These are phyloP conservation scores for Fragum sueziense DNA, from an alignment of 2,888 invertebrate genomes.

Conservation along the genomic window DNA sequence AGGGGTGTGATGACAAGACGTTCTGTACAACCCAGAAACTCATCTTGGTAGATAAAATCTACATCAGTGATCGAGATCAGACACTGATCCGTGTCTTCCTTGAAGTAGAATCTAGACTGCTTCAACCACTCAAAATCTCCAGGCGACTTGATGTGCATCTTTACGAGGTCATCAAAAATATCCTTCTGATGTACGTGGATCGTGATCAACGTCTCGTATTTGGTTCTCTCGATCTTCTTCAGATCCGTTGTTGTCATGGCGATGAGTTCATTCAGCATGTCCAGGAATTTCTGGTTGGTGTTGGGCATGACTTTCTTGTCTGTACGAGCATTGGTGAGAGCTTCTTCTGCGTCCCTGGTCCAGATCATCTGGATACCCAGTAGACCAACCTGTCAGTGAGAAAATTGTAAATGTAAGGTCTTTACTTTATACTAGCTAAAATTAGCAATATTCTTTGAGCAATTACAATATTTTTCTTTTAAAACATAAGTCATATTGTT, in stretches of 20 bases:
- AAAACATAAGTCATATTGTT: no score
- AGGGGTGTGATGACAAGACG: slow-evolving; percentile 97
- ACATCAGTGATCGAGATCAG: slow-evolving; percentile 97
- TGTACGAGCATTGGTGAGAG: slow-evolving; percentile 93
- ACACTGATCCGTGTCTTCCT: slow-evolving; percentile 96
- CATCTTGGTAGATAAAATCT: slow-evolving; percentile 96
- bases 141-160: slow-evolving; percentile 93
- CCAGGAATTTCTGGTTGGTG: slow-evolving; percentile 96
- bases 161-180: slow-evolving; percentile 95
- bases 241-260: slow-evolving; percentile 97
- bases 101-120: slow-evolving; percentile 98
- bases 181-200: slow-evolving; percentile 99
- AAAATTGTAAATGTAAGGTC: no score
- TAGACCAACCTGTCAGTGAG: slow-evolving; percentile 86
- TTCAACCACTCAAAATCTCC: slow-evolving; percentile 99
- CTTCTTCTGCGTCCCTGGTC: slow-evolving; percentile 96
- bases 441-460: no score
- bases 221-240: slow-evolving; percentile 94
- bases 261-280: slow-evolving; percentile 95
- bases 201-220: slow-evolving; percentile 97
- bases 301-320: slow-evolving; percentile 98
- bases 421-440: no score
- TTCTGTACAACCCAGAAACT: slow-evolving; percentile 98
- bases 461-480: no score
- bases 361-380: slow-evolving; percentile 98